Conservation (phyloP, 2,113 vertebrate genomes). For the Mobula hypostoma region DNA sequence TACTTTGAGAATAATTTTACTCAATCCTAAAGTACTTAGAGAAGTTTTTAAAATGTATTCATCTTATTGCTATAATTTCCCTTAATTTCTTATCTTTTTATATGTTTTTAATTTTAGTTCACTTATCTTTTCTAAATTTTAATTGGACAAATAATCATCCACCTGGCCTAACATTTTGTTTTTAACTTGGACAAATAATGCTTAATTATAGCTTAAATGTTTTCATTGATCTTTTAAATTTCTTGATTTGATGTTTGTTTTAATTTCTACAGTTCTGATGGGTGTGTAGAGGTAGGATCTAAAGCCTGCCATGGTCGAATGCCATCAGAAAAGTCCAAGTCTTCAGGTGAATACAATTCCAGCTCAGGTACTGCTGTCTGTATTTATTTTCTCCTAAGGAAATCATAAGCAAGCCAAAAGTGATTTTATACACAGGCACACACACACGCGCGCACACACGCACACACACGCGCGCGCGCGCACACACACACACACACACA, state of each 20-base stretch:
- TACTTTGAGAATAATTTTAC: neutral
- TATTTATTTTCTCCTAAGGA: neutral
- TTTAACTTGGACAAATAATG: no score
- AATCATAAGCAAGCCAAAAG: neutral
- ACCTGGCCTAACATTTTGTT: no score
- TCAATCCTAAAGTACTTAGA: neutral
- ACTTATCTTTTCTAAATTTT: neutral
- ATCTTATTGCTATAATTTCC: neutral
- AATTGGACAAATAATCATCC: neutral
- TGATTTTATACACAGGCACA: neutral
- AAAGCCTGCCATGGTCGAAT: conserved; percentile 55
- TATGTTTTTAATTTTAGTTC: neutral
- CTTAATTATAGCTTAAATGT: neutral
- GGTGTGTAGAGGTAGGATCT: conserved; percentile 56
- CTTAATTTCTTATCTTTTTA: neutral
- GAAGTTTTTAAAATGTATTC: no score
- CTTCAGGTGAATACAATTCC: conserved; percentile 52
- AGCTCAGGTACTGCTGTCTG: conserved; percentile 59
- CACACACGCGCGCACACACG: no score
- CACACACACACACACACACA: no score
- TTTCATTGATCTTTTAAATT: conserved; percentile 23
- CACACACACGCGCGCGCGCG: no score
- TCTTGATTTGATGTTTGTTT: neutral
- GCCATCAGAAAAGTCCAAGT: conserved; percentile 56
- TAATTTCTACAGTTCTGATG: conserved; percentile 60